Evolutionary conservation across 2,888 invertebrate species (phyloP), one percentile per base, ranked within the genome.

Genomic region (Dynastes tityus): DNA sequence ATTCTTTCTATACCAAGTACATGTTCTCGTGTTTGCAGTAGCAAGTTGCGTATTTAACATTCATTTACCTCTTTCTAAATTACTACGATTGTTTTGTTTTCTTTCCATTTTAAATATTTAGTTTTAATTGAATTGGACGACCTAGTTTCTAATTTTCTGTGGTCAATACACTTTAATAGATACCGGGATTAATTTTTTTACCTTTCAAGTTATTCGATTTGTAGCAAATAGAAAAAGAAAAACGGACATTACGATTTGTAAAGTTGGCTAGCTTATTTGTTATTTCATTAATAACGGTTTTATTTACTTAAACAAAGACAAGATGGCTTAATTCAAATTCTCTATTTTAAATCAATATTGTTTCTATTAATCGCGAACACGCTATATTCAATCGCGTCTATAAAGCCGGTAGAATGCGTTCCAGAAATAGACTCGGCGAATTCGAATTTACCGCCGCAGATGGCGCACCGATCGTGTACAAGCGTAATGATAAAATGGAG

Each of bases 401-500:
- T 53, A 4, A 58, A 58, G 22, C 49, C 45, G 40, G 45, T 16
- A 29, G 9, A 63, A 32, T 63, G 29, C 32, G 32, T 55, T 37
- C 16, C 53, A 40, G 16, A 71, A 55, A 32, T 61, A 27, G 9
- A 58, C 51, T 73, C 37, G 29, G 51, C 4, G 22, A 9, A 68
- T 80, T 80, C 70, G 76, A 80, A 78, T 61, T 55, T 78, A 68
- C 78, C 79, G 80, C 81, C 78, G 55, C 77, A 85, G 85, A 81
- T 83, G 87, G 85, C 87, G 85, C 84, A 80, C 79, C 83, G 78
- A 83, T 87, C 86, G 83, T 79, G 68, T 82, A 87, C 86, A 89
- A 88, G 88, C 88, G 87, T 88, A 89, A 88, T 88, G 88, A 88
- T 87, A 89, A 89, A 88, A 89, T 89, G 89, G 89, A 88, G 88